Percentiles rank a stretch among this genome's conserved stretches.
Conservation (phyloP, 1,140 invertebrate species). For the Cardiocondyla obscurior region DNA sequence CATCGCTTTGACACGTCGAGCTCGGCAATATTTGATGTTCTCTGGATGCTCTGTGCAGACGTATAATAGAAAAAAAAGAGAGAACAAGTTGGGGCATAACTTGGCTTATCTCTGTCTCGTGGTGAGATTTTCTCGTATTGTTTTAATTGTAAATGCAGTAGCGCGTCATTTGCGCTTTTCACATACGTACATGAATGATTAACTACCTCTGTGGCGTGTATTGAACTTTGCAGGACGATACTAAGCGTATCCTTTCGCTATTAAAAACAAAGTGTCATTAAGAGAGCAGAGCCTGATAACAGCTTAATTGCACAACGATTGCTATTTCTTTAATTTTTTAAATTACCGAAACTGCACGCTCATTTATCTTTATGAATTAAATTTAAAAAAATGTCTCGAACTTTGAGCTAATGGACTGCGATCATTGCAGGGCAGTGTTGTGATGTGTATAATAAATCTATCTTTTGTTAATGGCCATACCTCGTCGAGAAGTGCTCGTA, state of each 20-base stretch:
- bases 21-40: conserved; percentile 76
- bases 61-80: conserved; percentile 70
- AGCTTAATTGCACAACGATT: neutral
- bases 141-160: neutral
- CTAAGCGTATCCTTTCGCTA: neutral
- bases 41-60: conserved; percentile 79
- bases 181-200: neutral
- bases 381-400: neutral
- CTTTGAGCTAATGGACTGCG: neutral
- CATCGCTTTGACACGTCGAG: conserved; percentile 87
- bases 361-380: neutral
- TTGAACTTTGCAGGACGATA: neutral
- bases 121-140: neutral
- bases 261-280: neutral
- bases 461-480: conserved; percentile 78
- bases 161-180: neutral
- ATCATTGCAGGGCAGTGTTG: neutral
- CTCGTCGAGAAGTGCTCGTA: conserved; percentile 88
- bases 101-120: neutral
- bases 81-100: conserved; percentile 53
- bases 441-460: neutral
- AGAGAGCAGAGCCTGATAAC: neutral
- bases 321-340: neutral
- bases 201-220: neutral
- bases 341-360: neutral